Evolutionary conservation across 2,113 vertebrate genomes (phyloP).

Genomic region (Lipophrys pholis): DNA sequence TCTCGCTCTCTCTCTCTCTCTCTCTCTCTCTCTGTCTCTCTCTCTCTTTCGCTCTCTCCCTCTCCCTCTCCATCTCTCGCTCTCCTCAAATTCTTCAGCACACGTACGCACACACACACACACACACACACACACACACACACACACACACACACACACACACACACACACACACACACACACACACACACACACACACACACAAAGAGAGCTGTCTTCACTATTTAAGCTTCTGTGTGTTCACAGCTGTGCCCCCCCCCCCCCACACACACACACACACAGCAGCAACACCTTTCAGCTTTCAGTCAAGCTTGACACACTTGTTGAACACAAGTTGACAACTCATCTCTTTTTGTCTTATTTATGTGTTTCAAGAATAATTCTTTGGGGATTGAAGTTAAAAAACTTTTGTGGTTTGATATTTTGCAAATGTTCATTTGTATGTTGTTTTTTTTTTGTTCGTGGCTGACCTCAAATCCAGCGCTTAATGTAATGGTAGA

Average conservation of each 20-base stretch:
- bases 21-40: conserved; percentile 7
- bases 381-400: conserved; percentile 5
- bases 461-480: conserved; percentile 46
- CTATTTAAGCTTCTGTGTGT: conserved; percentile 41
- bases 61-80: background rate
- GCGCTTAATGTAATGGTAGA: conserved; percentile 48
- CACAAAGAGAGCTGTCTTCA: conserved; percentile 50
- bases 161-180: conserved; percentile 5
- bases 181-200: background rate
- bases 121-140: background rate
- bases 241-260: conserved; percentile 57
- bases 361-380: conserved; percentile 23
- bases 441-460: conserved; percentile 11
- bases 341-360: conserved; percentile 37
- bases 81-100: too few species aligned
- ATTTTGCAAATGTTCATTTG: conserved; percentile 33
- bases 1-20: conserved; percentile 8
- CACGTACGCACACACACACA: conserved; percentile 18
- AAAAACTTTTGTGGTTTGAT: conserved; percentile 12
- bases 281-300: conserved; percentile 23
- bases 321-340: conserved; percentile 25
- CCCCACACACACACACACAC: conserved; percentile 25
- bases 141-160: conserved; percentile 21
- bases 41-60: too few species aligned
- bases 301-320: conserved; percentile 31